Evolutionary conservation across 2,113 vertebrate species (phyloP).

Genomic region (Phainopepla nitens): DNA sequence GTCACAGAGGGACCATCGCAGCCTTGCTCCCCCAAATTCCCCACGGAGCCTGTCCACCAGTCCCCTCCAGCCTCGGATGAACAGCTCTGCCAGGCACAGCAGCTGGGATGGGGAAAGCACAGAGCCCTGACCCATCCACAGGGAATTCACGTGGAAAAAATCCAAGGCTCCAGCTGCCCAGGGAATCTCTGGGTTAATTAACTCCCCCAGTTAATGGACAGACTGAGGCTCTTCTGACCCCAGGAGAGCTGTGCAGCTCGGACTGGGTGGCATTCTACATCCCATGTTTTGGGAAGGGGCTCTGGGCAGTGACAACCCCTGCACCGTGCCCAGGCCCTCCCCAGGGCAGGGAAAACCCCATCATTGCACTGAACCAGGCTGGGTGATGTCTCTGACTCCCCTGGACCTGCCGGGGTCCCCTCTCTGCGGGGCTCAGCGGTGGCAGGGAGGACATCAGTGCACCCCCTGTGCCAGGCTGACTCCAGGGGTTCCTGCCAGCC

Average conservation of each 20-base stretch:
- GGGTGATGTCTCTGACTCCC: fast-evolving
- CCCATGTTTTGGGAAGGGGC: fast-evolving
- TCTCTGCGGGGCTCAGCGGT: not conserved
- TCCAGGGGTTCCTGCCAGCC: not conserved
- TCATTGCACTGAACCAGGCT: not conserved
- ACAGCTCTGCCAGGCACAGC: not conserved
- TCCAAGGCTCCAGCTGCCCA: not conserved
- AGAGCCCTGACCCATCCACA: not conserved
- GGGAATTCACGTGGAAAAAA: not conserved
- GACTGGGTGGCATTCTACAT: not conserved
- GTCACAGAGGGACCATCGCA: fast-evolving
- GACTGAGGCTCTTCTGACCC: not conserved
- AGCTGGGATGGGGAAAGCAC: not conserved
- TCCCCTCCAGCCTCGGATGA: not conserved
- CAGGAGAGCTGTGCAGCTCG: not conserved
- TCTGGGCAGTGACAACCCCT: not conserved
- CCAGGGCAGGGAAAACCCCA: not conserved
- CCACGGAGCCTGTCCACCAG: not conserved
- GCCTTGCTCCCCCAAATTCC: not conserved
- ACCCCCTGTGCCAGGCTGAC: not conserved
- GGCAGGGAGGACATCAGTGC: not conserved
- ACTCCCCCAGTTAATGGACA: not conserved
- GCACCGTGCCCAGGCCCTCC: not conserved
- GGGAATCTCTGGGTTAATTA: not conserved
- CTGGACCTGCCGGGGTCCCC: not conserved